These are phyloP conservation scores for Sitobion miscanthi DNA, from an alignment of 1,140 invertebrate genomes.

Conservation along the genomic window DNA sequence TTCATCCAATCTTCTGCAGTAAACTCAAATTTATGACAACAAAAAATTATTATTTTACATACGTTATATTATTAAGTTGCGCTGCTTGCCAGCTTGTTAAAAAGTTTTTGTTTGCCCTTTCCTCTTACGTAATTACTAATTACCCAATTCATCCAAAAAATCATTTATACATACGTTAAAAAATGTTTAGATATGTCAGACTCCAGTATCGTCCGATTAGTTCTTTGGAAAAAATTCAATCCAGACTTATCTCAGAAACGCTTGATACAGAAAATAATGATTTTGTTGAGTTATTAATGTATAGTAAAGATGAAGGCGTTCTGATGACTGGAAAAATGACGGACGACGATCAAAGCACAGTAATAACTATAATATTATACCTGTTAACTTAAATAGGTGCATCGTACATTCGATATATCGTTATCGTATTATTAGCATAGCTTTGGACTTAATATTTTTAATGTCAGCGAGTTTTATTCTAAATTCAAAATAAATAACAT, in stretches of 20 bases:
- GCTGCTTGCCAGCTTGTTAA: too few relatives aligned
- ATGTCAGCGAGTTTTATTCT: not conserved
- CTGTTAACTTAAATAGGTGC: not conserved
- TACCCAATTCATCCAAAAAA: too few relatives aligned
- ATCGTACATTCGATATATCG: too few relatives aligned
- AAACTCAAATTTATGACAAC: too few relatives aligned
- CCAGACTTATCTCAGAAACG: slow-evolving; percentile 64
- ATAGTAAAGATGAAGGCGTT: slow-evolving; percentile 70
- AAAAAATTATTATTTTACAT: too few relatives aligned
- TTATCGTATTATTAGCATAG: not conserved
- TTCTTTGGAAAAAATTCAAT: slow-evolving; percentile 65
- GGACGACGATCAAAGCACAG: not conserved
- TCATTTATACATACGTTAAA: not conserved
- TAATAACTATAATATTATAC: not conserved
- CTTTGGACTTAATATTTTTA: not conserved
- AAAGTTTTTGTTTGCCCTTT: too few relatives aligned
- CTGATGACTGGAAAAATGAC: slow-evolving; percentile 77
- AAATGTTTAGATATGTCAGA: slow-evolving; percentile 63
- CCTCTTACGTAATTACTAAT: too few relatives aligned
- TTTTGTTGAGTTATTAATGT: slow-evolving; percentile 80
- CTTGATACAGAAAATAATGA: slow-evolving; percentile 69
- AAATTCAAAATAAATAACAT: not conserved
- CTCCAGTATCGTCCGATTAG: slow-evolving; percentile 75
- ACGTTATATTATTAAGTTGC: too few relatives aligned
- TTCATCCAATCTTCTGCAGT: too few relatives aligned